Base-by-base conservation (phyloP, 2,113 vertebrate genomes). In the Pachyramphus minor region DNA sequence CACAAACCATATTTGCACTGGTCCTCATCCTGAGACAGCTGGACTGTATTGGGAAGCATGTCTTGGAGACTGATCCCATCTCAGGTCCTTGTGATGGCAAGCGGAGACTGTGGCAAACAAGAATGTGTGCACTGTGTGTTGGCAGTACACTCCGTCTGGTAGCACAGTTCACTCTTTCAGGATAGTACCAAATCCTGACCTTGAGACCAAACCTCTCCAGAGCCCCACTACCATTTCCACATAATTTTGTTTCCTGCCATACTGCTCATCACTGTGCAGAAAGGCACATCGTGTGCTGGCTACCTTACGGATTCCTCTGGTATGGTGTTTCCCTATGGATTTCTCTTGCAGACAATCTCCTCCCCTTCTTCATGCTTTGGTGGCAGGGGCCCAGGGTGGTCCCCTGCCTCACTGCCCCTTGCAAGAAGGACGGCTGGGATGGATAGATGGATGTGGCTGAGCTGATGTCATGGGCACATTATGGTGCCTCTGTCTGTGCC, bases 41-140 rank as follows among this genome's bases (percentile, higher is more conserved):
- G 1, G 5, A 6, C 41, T 27, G 45, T 0, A 0, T 22, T 17
- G 33, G 28, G 24, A 39, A 24, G 28, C 1, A 0, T 0, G 0
- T 31, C 25, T 14, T 39, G 16, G 64, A 33, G 44, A 6, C 25
- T 15, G n/a, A 69, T 55, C 18, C 11, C 12, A 4, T 14, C 47
- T 25, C 45, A 12, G 1, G 2, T 35, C 50, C 39, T 42, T 1
- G 1, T n/a, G 25, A 11, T 1, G 24, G 21, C 16, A 1, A 2
- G 11, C 1, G 10, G 31, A 42, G 24, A 11, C 30, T 7, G 2
- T 30, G 14, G 27, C 25, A 41, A 22, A 11, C 9, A 2, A 16
- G 10, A 11, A 6, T 5, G 37, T 24, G 12, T 1, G 4, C 5
- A 4, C 7, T 18, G 11, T 3, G 33, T 8, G 52, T 3, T 39